Conservation (phyloP, 2,113 vertebrate genomes). For the Spilogale gracilis region DNA sequence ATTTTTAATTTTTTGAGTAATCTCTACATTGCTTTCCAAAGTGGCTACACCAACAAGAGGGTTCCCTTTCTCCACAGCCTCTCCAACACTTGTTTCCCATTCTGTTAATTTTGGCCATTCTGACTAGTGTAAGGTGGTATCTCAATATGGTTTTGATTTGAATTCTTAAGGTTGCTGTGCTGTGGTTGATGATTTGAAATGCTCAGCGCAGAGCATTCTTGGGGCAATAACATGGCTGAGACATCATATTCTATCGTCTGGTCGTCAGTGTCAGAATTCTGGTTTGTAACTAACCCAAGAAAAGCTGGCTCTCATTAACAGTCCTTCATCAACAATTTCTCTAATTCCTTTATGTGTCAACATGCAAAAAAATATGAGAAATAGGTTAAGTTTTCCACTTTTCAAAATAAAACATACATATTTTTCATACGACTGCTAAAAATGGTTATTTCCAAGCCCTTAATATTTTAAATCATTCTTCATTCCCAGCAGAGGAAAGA, state of each 20-base stretch:
- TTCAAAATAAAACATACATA: not conserved
- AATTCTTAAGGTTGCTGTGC: not conserved
- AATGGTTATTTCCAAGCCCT: not conserved
- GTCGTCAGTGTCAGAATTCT: not conserved
- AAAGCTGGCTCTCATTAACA: not conserved
- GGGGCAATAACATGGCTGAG: not conserved
- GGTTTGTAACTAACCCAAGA: not conserved
- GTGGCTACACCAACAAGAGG: no score
- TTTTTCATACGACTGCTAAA: not conserved
- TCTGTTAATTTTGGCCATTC: no score
- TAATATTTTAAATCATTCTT: slow-evolving; percentile 5
- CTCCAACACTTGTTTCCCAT: no score
- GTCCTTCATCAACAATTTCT: not conserved
- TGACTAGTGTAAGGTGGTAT: no score
- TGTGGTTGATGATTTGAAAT: not conserved
- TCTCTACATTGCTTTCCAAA: no score
- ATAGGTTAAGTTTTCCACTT: not conserved
- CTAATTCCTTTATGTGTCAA: not conserved
- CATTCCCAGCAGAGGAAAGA: not conserved
- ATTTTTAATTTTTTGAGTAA: no score
- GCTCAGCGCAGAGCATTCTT: not conserved
- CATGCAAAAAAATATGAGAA: not conserved
- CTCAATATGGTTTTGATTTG: no score
- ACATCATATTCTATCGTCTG: not conserved
- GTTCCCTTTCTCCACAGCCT: no score